These are phyloP conservation scores for Drosophila serrata DNA, from an alignment of 1,140 invertebrate genomes.

Conservation along the genomic window DNA sequence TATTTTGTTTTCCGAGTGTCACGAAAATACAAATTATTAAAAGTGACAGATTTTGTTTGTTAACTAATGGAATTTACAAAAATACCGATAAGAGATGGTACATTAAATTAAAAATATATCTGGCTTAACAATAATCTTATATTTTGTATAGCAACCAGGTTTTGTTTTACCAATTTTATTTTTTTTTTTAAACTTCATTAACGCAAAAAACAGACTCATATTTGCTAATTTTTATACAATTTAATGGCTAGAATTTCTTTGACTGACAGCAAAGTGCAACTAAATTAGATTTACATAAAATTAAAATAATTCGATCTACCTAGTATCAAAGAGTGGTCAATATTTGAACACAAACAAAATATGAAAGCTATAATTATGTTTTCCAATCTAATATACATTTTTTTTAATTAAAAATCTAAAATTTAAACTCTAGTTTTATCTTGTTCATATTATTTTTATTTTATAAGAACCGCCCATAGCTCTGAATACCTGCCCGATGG, in stretches of 20 bases:
- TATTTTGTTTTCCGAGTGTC: conserved; percentile 6
- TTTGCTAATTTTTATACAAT: not conserved
- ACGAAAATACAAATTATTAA: not conserved
- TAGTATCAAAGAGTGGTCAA: not conserved
- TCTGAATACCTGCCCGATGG: conserved; percentile 27
- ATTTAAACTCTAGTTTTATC: not conserved
- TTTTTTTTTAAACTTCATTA: not conserved
- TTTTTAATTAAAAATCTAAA: not conserved
- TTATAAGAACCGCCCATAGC: conserved; percentile 22
- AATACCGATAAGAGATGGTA: no score
- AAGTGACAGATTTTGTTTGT: not conserved
- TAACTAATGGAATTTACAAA: not conserved
- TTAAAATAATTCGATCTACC: no score
- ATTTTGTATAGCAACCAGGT: not conserved
- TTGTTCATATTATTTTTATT: conserved; percentile 21
- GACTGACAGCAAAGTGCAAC: not conserved
- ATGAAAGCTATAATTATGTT: not conserved
- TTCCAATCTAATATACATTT: not conserved
- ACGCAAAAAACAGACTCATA: not conserved
- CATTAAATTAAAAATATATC: not conserved
- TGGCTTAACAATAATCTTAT: not conserved
- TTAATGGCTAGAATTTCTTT: not conserved
- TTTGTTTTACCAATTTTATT: not conserved
- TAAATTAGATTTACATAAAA: not conserved
- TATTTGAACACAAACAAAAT: not conserved